Conservation (phyloP, 2,888 invertebrate species). For the Trissonchulus latispiculum region DNA sequence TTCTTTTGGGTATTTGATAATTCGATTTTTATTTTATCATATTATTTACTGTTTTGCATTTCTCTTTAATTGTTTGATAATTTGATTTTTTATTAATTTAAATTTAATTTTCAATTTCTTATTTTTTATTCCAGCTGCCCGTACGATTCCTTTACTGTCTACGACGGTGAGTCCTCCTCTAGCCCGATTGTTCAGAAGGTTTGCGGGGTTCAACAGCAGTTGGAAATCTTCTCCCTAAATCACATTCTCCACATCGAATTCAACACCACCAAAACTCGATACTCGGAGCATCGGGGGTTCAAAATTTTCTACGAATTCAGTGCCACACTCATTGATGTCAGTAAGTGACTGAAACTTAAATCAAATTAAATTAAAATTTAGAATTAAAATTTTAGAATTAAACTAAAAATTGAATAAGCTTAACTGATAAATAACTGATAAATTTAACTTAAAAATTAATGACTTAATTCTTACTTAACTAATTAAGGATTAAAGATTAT, state of each 20-base stretch:
- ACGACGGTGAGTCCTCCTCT: conserved; percentile 79
- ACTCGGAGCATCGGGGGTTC: conserved; percentile 93
- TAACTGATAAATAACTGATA: no score
- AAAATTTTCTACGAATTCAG: conserved; percentile 98
- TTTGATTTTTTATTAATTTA: background rate
- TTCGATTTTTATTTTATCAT: no score
- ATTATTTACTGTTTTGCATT: no score
- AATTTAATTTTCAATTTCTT: no score
- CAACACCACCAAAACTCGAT: conserved; percentile 41
- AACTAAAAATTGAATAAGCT: no score
- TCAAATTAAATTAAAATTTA: no score
- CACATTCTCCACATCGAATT: conserved; percentile 33
- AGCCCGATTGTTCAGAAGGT: conserved; percentile 54
- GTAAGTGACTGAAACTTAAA: no score
- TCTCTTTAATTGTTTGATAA: background rate
- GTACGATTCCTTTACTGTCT: conserved; percentile 92
- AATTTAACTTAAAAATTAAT: no score
- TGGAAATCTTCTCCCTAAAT: conserved; percentile 57
- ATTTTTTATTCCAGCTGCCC: conserved; percentile 72
- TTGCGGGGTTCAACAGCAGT: conserved; percentile 41
- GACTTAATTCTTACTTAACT: no score
- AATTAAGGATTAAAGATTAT: no score
- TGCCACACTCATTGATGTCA: conserved; percentile 93
- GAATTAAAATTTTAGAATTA: no score
- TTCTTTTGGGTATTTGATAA: background rate